These are phyloP conservation scores for Tetranychus cinnabarinus DNA, from an alignment of 1,140 invertebrate genomes.

Conservation along the genomic window DNA sequence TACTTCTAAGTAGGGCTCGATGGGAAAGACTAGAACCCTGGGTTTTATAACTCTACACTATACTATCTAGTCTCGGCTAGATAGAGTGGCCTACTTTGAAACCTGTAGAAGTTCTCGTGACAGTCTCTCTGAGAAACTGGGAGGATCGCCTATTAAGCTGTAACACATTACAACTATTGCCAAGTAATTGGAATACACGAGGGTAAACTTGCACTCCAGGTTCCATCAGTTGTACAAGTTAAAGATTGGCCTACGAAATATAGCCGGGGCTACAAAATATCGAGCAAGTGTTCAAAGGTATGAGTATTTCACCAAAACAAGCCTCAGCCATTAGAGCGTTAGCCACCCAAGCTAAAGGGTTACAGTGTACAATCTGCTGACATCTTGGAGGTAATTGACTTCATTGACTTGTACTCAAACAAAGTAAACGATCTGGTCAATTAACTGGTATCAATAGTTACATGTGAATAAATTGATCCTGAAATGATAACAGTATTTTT, in stretches of 20 bases:
- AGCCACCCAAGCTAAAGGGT: too few relatives aligned
- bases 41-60: too few relatives aligned
- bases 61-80: too few relatives aligned
- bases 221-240: conserved; percentile 25
- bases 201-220: conserved; percentile 18
- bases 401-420: conserved; percentile 5
- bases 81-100: too few relatives aligned
- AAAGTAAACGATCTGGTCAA: not conserved
- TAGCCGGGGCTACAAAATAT: not conserved
- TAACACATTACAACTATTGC: not conserved
- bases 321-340: too few relatives aligned
- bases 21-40: too few relatives aligned
- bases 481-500: not conserved
- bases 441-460: not conserved
- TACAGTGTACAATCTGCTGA: not conserved
- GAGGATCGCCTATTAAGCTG: too few relatives aligned
- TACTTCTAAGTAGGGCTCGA: too few relatives aligned
- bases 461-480: not conserved
- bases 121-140: too few relatives aligned
- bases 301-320: too few relatives aligned
- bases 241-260: not conserved
- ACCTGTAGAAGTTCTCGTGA: too few relatives aligned
- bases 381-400: conserved; percentile 4
- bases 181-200: not conserved
- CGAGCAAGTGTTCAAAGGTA: not conserved